Percentiles rank a stretch among this genome's conserved stretches.
Evolutionary conservation across 2,888 invertebrate genomes (phyloP).

Genomic region (Eupithecia tripunctaria): DNA sequence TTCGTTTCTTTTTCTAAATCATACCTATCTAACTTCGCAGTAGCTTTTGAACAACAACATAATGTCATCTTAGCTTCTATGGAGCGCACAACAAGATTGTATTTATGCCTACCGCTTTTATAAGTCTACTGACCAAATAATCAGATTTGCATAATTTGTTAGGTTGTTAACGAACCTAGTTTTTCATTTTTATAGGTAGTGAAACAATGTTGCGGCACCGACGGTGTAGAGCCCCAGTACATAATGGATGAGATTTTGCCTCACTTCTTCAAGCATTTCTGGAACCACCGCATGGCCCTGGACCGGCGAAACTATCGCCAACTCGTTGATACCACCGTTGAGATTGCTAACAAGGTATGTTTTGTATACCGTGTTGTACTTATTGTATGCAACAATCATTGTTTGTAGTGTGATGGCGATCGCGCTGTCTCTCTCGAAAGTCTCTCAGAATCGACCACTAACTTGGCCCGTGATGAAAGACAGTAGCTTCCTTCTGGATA

Average conservation of each 20-base stretch:
- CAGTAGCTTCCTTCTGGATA: too few species aligned
- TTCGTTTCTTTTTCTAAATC: too few species aligned
- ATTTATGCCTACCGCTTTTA: too few species aligned
- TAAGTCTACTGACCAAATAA: too few species aligned
- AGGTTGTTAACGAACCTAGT: too few species aligned
- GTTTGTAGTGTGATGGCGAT: too few species aligned
- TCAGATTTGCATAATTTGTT: too few species aligned
- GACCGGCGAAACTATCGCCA: slow-evolving; percentile 99
- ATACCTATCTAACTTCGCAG: too few species aligned
- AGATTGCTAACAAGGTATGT: slow-evolving; percentile 97
- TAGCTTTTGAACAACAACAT: too few species aligned
- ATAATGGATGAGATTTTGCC: slow-evolving; percentile 99
- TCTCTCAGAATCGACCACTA: not conserved
- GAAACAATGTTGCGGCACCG: slow-evolving; percentile 99
- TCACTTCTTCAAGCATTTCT: slow-evolving; percentile 99
- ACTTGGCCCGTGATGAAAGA: not conserved
- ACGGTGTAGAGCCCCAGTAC: slow-evolving; percentile 99
- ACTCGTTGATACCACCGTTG: slow-evolving; percentile 99
- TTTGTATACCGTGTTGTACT: not conserved
- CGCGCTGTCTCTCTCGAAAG: too few species aligned
- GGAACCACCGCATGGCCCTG: slow-evolving; percentile 99
- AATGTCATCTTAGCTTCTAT: too few species aligned
- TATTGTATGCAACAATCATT: not conserved
- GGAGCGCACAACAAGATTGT: too few species aligned
- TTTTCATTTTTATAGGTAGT: slow-evolving; percentile 89